These are phyloP conservation scores for Drosophila pandora DNA, from an alignment of 1,140 invertebrate genomes.

Conservation along the genomic window DNA sequence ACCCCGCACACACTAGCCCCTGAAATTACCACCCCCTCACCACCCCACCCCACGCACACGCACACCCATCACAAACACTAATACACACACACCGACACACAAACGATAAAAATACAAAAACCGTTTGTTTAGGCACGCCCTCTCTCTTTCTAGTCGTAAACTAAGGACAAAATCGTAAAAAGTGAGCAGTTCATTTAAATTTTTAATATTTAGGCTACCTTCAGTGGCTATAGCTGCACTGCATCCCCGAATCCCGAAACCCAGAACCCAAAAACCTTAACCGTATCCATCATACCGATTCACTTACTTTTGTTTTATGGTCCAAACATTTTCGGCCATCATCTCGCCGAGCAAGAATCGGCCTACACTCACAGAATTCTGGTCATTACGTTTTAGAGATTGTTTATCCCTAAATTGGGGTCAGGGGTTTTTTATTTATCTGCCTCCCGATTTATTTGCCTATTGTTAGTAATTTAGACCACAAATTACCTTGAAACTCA, in stretches of 20 bases:
- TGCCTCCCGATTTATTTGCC: neutral
- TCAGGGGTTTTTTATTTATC: constrained; percentile 8
- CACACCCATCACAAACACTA: constrained; percentile 1
- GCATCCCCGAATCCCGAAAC: neutral
- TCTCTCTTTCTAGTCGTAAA: constrained; percentile 56
- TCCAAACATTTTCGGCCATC: constrained; percentile 56
- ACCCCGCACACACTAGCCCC: constrained; percentile 42
- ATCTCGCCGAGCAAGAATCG: constrained; percentile 23
- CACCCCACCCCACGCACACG: constrained; percentile 6
- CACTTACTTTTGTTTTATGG: constrained; percentile 65
- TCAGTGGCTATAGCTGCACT: constrained; percentile 13
- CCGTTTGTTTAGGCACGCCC: constrained; percentile 75
- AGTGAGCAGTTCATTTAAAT: constrained; percentile 81
- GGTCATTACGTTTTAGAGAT: neutral
- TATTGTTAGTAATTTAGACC: neutral
- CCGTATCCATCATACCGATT: constrained; percentile 49
- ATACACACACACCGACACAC: constrained; percentile 19
- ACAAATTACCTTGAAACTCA: neutral
- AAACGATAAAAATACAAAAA: constrained; percentile 78
- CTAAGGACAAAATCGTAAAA: constrained; percentile 82
- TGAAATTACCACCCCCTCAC: constrained; percentile 17
- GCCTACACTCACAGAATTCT: constrained; percentile 25
- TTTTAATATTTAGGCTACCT: constrained; percentile 76
- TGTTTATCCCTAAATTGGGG: constrained; percentile 22
- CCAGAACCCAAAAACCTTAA: constrained; percentile 28